Base-by-base conservation (phyloP, 2,113 vertebrate species). In the Morone chrysops region DNA sequence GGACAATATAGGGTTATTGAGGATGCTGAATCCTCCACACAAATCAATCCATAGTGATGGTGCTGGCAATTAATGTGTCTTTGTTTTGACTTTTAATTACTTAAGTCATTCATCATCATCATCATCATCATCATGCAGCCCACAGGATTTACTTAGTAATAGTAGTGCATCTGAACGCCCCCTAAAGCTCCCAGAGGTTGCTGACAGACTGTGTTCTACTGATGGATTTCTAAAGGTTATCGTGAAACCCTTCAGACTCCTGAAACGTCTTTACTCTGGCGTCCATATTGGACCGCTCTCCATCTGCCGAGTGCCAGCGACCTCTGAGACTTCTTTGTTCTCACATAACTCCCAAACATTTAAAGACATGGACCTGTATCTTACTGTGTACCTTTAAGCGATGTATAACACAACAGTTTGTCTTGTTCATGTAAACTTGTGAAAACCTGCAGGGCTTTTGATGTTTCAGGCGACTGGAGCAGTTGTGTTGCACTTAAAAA, bases 401-500 rank as follows among this genome's bases (percentile, higher is more conserved):
- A 38, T 43, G 31, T 72, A 9, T 67, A 66, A 20, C 51, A 36
- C 36, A 17, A 60, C 11, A 18, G 8, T 0, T 79, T 31, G 31
- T 31, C 31, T 31, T 31, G 31, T 31, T 31, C 31, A 31, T 31
- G 31, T 18, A 14, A 50, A 17, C 47, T 61, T 22, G 4, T 48
- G 25, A 48, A 40, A 56, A 56, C 5, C 53, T 67, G 6, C 70
- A 60, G 53, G 78, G 57, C 61, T 40, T 31, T 31, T 4, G 45
- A 43, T 50, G 43, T 57, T 11, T 9, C 8, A 25, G 59, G 43
- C 4, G 13, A 61, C 71, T 47, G 80, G 53, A 69, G 63, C 18
- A 1, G 18, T 20, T 7, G 38, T 16, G 70, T 61, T 73, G 65
- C 73, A 78, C 73, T 47, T 54, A 8, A n/a, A 75, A 83, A 40